Evolutionary conservation across 2,888 invertebrate genomes (phyloP), one percentile per base, ranked within the genome.

Genomic region (Galerucella calmariensis): DNA sequence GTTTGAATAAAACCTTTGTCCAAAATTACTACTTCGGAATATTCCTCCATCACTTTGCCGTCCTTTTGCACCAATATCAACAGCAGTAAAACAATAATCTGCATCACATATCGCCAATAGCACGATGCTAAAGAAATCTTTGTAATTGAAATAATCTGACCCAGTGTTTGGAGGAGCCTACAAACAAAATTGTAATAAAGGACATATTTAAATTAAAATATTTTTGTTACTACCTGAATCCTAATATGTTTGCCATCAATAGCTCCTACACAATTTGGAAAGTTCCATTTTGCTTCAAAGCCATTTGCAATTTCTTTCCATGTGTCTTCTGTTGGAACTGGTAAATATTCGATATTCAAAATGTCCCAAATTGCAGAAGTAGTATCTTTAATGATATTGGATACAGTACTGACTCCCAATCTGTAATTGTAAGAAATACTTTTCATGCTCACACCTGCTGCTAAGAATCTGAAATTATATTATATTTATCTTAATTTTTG

Each of bases 241-340:
- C 56, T 24, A n/a, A 79, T 70, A 46, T 79, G 78, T 27, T 78
- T 78, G 6, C 78, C 78, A 56, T 79, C 77, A 27, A 79, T 75
- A 6, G 78, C 76, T n/a, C 78, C 79, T n/a, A 76, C 41, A 44
- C 75, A 77, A 74, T 79, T 72, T 16, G 79, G 75, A 46, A 72
- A 68, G 51, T 76, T 67, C 72, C 76, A 76, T 48, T 41, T 70
- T 11, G 71, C 56, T 14, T 69, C 67, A 67, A 79, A 78, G 41
- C 72, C 77, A n/a, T 61, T 46, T 2, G 76, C 68, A 59, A 78
- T 78, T 20, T 63, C 53, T 62, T 61, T 10, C 79, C 77, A 80
- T n/a, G 77, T 74, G 4, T 56, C 16, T 67, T 67, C 63, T 16
- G 73, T 74, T n/a, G 72, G 73, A 24, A 62, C 14, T 68, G 67